A percentile compares a stretch with the other conserved stretches of the same genome.
Evolutionary conservation across 2,113 vertebrate genomes (phyloP).

Genomic region (Mandrillus leucophaeus): DNA sequence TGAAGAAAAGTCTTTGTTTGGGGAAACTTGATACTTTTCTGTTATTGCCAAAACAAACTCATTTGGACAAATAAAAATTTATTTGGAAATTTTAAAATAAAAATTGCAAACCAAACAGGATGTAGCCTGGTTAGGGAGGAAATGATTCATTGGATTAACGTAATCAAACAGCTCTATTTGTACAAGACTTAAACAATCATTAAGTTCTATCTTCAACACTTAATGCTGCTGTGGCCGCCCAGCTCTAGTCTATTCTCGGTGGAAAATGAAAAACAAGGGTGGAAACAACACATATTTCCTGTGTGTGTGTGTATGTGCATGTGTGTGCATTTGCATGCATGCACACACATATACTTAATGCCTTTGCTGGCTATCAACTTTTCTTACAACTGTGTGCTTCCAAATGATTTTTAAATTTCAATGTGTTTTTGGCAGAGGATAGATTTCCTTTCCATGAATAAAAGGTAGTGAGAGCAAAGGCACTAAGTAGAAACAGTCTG

Average conservation of each 20-base stretch:
- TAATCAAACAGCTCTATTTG: conserved; percentile 71
- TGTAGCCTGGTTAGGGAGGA: conserved; percentile 68
- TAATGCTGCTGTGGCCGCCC: conserved; percentile 4
- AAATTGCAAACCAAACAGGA: conserved; percentile 77
- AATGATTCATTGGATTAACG: conserved; percentile 76
- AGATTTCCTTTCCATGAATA: conserved; percentile 52
- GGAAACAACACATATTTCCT: not conserved
- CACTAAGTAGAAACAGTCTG: conserved; percentile 25
- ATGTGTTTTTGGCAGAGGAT: conserved; percentile 65
- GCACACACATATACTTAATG: conserved; percentile 31
- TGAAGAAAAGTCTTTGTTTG: conserved; percentile 64
- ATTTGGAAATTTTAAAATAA: conserved; percentile 75
- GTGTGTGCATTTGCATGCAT: not conserved
- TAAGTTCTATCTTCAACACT: conserved; percentile 47
- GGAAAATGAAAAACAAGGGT: conserved; percentile 31
- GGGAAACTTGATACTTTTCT: conserved; percentile 62
- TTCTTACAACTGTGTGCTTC: conserved; percentile 61
- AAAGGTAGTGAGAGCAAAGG: conserved; percentile 55
- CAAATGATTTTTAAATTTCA: conserved; percentile 65
- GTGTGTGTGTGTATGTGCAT: not conserved
- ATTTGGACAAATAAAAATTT: conserved; percentile 70
- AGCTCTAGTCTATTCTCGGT: conserved; percentile 11
- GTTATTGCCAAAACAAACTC: conserved; percentile 72
- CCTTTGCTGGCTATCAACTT: conserved; percentile 58
- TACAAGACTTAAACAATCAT: conserved; percentile 68